Conservation (phyloP, 2,113 vertebrate species). For the Benthochromis sp. region DNA sequence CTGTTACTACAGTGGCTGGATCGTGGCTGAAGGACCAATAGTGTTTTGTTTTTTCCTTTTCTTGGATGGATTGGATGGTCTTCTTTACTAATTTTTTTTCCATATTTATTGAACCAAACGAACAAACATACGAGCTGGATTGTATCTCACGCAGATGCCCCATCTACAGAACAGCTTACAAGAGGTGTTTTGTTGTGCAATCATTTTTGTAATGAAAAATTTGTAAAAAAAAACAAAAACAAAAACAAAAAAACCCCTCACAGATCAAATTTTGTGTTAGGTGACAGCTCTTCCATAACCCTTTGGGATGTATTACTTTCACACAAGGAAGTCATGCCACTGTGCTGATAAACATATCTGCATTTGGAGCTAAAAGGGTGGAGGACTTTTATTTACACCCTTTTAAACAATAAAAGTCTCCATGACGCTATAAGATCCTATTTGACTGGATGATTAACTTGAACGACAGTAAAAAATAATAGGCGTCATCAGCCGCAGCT, state of each 20-base stretch:
- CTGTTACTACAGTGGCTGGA: slow-evolving; percentile 5
- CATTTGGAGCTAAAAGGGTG: not conserved
- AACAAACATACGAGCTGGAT: not conserved
- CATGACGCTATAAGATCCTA: not conserved
- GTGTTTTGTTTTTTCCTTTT: not conserved
- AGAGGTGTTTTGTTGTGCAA: not conserved
- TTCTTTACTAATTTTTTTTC: not conserved
- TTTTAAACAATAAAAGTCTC: not conserved
- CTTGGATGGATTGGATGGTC: not conserved
- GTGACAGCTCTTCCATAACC: not conserved
- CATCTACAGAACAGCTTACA: not conserved
- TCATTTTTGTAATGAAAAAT: not conserved
- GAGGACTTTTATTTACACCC: not conserved
- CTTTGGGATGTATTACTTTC: not conserved
- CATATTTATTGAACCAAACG: slow-evolving; percentile 15
- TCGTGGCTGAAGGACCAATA: not conserved
- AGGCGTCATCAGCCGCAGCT: not conserved
- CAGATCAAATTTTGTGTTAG: not conserved
- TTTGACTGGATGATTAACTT: not conserved
- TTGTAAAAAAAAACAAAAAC: not conserved
- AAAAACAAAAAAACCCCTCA: not conserved
- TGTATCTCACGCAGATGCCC: not conserved
- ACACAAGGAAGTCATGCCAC: not conserved
- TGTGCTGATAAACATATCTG: not conserved
- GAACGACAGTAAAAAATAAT: not conserved